These are phyloP conservation scores for Rhizoglyphus robini DNA, from an alignment of 1,140 invertebrate genomes.

Conservation along the genomic window DNA sequence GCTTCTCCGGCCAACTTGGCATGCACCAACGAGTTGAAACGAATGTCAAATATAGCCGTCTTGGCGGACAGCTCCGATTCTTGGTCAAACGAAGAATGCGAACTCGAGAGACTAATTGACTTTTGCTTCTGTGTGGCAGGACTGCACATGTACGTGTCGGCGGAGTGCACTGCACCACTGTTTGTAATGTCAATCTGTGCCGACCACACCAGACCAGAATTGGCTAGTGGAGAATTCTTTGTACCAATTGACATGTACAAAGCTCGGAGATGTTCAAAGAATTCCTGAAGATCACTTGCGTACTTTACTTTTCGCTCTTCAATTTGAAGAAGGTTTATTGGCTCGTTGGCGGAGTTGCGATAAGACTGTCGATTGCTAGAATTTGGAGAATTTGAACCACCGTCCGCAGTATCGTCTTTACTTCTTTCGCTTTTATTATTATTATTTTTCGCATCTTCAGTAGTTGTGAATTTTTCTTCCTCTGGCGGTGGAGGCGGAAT, in stretches of 20 bases:
- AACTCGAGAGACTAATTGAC: not conserved
- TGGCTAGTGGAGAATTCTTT: not conserved
- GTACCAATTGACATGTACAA: not conserved
- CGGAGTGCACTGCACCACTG: not conserved
- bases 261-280: not conserved
- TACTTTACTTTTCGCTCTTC: not conserved
- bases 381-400: not conserved
- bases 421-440: not conserved
- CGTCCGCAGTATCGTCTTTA: not conserved
- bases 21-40: constrained; percentile 7
- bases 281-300: not conserved
- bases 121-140: not conserved
- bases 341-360: not conserved
- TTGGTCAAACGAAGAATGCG: not conserved
- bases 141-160: not conserved
- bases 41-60: not conserved
- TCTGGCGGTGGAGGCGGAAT: not conserved
- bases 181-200: not conserved
- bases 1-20: not conserved
- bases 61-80: not conserved
- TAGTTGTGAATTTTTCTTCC: not conserved
- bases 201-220: constrained; percentile 9
- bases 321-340: not conserved
- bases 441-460: not conserved
- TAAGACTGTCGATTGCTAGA: not conserved